A percentile compares a stretch with the other conserved stretches of the same genome.
phyloP scores from a whole-genome alignment of 2,888 invertebrate genomes.

The Coleophora flavipennella region DNA sequence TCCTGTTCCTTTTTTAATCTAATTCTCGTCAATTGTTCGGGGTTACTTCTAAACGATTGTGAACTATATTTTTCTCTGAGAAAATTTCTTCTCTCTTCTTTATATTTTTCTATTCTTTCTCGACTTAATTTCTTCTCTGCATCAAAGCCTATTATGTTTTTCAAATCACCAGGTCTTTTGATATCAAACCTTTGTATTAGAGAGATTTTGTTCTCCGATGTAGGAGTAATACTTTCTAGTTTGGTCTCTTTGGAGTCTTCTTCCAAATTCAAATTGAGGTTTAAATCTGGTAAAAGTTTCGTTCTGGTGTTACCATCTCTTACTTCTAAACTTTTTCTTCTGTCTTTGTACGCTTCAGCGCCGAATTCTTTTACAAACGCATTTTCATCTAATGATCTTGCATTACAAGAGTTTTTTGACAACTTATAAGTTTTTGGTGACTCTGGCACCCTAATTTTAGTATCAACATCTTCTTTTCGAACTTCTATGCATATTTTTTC shows the following conservation, averaged over 20 bases:
- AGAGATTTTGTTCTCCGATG: constrained; percentile 75
- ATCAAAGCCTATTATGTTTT: constrained; percentile 47
- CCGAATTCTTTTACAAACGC: constrained; percentile 81
- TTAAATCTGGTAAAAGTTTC: constrained; percentile 62
- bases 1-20: constrained; percentile 48
- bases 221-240: constrained; percentile 66
- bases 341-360: constrained; percentile 34
- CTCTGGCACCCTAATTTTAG: constrained; percentile 50
- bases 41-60: constrained; percentile 81
- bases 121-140: constrained; percentile 77
- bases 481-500: constrained; percentile 26
- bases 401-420: constrained; percentile 75
- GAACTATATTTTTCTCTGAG: constrained; percentile 89
- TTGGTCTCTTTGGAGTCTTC: constrained; percentile 23
- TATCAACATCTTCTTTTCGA: constrained; percentile 27
- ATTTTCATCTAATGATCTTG: constrained; percentile 81
- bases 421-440: constrained; percentile 72
- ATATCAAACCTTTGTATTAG: constrained; percentile 67
- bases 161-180: constrained; percentile 39
- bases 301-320: constrained; percentile 74
- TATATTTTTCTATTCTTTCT: constrained; percentile 91
- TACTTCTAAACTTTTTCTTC: constrained; percentile 76
- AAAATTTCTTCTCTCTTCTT: constrained; percentile 89
- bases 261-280: constrained; percentile 46
- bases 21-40: constrained; percentile 60